Conservation (phyloP, 2,888 invertebrate genomes). For the Micoletzkya japonica region DNA sequence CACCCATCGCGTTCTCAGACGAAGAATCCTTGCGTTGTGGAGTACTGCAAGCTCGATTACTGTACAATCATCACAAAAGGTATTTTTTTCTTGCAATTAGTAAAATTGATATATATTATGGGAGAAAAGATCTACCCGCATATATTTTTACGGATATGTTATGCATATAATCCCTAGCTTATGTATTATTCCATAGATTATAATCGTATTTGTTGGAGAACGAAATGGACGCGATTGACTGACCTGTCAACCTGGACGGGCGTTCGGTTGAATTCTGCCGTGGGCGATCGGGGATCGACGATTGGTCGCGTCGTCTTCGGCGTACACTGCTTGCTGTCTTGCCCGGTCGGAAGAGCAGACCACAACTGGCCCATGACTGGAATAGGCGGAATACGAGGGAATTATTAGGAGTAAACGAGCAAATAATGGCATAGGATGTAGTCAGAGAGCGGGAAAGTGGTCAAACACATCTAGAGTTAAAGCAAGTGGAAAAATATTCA, state of each 20-base stretch:
- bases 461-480: too few species aligned
- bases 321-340: too few species aligned
- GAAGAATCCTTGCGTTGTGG: background rate
- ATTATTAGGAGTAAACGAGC: too few species aligned
- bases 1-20: background rate
- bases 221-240: conserved; percentile 15
- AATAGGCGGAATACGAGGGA: too few species aligned
- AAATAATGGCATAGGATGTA: too few species aligned
- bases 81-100: background rate
- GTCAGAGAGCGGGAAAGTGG: too few species aligned
- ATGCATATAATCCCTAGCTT: background rate
- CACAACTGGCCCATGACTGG: too few species aligned
- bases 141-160: background rate
- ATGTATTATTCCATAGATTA: background rate
- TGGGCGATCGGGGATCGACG: conserved; percentile 46
- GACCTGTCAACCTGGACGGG: conserved; percentile 40
- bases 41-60: conserved; percentile 5
- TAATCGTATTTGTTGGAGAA: background rate
- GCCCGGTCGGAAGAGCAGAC: too few species aligned
- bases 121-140: background rate
- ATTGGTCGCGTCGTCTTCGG: conserved; percentile 29
- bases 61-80: background rate
- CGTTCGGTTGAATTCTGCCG: conserved; percentile 39
- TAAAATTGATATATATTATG: background rate
- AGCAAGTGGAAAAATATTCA: too few species aligned